phyloP scores from a whole-genome alignment of 2,797 vertebrate genomes.

The Chelonia mydas region DNA sequence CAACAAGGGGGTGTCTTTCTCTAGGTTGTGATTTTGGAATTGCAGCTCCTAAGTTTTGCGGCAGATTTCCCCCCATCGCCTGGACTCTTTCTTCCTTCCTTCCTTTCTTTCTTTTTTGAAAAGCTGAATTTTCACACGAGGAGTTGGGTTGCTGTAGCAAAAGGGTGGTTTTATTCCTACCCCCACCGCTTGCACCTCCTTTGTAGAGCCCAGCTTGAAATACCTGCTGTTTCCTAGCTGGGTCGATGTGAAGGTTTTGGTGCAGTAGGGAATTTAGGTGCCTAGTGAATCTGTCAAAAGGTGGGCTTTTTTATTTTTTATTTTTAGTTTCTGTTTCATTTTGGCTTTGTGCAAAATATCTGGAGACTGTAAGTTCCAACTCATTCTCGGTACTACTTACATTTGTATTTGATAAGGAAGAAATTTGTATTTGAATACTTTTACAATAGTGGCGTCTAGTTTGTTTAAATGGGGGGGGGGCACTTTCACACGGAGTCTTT shows the following conservation, averaged over 20 bases:
- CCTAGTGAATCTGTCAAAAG: background rate
- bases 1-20: constrained; percentile 48
- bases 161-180: background rate
- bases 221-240: background rate
- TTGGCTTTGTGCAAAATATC: constrained; percentile 15
- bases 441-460: background rate
- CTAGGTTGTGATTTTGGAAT: constrained; percentile 39
- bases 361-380: constrained; percentile 46
- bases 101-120: background rate
- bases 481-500: background rate
- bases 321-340: constrained; percentile 82
- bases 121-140: background rate
- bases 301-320: background rate
- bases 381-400: background rate
- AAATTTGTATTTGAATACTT: background rate
- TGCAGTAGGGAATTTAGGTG: background rate
- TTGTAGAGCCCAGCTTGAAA: background rate
- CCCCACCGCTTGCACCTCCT: background rate
- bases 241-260: background rate
- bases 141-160: background rate
- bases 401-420: background rate
- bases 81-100: background rate
- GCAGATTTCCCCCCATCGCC: constrained; percentile 8
- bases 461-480: background rate
- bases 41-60: constrained; percentile 26